Base-by-base conservation (phyloP, 2,888 invertebrate genomes). In the Melinopterus prodromus region DNA sequence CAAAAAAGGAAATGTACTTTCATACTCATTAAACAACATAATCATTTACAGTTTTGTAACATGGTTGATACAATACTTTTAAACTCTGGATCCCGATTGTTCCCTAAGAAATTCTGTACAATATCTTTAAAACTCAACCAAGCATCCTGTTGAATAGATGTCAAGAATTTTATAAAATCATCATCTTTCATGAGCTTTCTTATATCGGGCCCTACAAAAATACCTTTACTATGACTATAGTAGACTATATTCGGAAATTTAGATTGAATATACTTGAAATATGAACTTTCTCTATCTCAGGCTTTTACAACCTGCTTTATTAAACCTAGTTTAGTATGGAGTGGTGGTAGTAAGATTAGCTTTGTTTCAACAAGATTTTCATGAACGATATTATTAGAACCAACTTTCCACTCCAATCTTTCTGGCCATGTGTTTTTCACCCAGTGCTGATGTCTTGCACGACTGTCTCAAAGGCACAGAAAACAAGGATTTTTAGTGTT, bases 21-120 rank as follows among this genome's bases (percentile, higher is more conserved):
- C 7, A 86, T 75, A 71, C 83, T 84, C 86, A 88, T 88, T 53
- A 83, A 81, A 80, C 84, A 85, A 7, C 86, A 86, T 14, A 86
- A 14, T n/a, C 37, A 37, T 75, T 80, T 76, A 80, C 79, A 84
- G 53, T 77, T 83, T 72, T 79, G 72, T 76, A 86, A 77, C 83
- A 86, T 82, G 38, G 81, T 80, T 80, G 78, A 76, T 14, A 83
- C 82, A 35, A 83, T 78, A 76, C 83, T 80, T 70, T 72, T 53
- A 78, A 82, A 84, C 70, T 84, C 80, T 14, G 71, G 71, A 16
- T 71, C 76, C 71, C 80, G 82, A 14, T 53, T 37, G 70, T 82
- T 77, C 6, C 78, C 81, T 7, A 80, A 70, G 53, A 78, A 79
- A 14, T 77, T 69, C 37, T 16, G 37, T 35, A 69, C 69, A 9